Conservation (phyloP, 2,113 vertebrate genomes). For the Sylvilagus bachmani region DNA sequence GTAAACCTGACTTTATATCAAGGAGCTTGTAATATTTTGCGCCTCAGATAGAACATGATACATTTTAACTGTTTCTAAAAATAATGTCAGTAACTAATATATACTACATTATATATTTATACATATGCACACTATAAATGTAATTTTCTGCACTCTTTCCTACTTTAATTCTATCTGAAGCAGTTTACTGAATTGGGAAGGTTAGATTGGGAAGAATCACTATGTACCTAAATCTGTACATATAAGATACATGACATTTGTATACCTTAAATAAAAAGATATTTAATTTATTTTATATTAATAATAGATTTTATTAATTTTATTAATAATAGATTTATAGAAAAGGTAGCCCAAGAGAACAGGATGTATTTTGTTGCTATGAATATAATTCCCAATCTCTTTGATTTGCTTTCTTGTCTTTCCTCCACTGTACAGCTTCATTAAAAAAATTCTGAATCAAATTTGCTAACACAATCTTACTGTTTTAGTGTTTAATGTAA, state of each 20-base stretch:
- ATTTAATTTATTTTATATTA: not conserved
- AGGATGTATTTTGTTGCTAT: not conserved
- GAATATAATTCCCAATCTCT: not conserved
- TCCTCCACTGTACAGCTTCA: fast-evolving
- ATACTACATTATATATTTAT: not conserved
- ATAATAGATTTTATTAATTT: not conserved
- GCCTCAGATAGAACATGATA: not conserved
- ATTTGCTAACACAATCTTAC: not conserved
- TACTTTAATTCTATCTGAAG: not conserved
- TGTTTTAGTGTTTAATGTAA: not conserved
- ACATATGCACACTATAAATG: not conserved
- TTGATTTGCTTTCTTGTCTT: not conserved
- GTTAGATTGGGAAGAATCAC: too few relatives aligned
- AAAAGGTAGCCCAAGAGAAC: not conserved
- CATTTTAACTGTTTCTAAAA: not conserved
- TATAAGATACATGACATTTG: too few relatives aligned
- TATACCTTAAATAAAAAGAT: not conserved
- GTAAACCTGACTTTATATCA: not conserved
- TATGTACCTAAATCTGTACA: too few relatives aligned
- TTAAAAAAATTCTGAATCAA: not conserved
- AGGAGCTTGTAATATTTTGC: not conserved
- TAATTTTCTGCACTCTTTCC: not conserved
- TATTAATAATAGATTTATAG: too few relatives aligned
- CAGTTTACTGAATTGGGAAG: not conserved
- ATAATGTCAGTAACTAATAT: not conserved